Base-by-base conservation (phyloP, 2,888 invertebrate species). In the Acronicta leporina region DNA sequence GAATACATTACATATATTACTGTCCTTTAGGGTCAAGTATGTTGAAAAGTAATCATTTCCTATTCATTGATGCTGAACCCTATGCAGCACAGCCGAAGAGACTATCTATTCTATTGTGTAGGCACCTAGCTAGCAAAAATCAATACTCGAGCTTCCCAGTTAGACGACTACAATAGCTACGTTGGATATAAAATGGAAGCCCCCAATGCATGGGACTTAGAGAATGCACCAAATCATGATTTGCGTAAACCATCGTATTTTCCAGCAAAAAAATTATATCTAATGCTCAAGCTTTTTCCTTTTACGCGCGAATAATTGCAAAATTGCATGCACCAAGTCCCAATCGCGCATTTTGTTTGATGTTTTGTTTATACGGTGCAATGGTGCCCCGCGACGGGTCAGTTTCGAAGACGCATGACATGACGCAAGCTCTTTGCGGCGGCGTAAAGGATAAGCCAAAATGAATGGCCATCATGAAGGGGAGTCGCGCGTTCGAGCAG, bases 401-500 rank as follows among this genome's bases (percentile, higher is more conserved):
- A 89, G 86, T 85, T 86, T 87, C 82, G 85, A 91, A 92, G 88
- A 90, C 92, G 88, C 92, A 91, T 90, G 92, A 91, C 92, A 90
- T 90, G 92, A 90, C 93, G 90, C 88, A 88, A 92, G 89, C 91
- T 92, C 92, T 92, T 92, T 94, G 94, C 94, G 94, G 91, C 94
- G 94, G 94, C 94, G 94, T 94, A 91, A 91, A 94, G 92, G 92
- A 89, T 91, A 92, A 91, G 88, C 89, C 92, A 90, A 94, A 94
- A 93, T 92, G 94, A 94, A 93, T 94, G 93, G 93, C 92, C 92
- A 92, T 90, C 91, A 94, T 93, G 94, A 89, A 92, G 89, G 92
- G 91, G 87, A 85, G 87, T 87, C 93, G 95, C 95, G 95, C 95
- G 95, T 96, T 96, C 96, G 97, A 97, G 97, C 97, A 97, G 96